phyloP scores from a whole-genome alignment of 1,140 invertebrate genomes.

The Panagrolaimus sp. region DNA sequence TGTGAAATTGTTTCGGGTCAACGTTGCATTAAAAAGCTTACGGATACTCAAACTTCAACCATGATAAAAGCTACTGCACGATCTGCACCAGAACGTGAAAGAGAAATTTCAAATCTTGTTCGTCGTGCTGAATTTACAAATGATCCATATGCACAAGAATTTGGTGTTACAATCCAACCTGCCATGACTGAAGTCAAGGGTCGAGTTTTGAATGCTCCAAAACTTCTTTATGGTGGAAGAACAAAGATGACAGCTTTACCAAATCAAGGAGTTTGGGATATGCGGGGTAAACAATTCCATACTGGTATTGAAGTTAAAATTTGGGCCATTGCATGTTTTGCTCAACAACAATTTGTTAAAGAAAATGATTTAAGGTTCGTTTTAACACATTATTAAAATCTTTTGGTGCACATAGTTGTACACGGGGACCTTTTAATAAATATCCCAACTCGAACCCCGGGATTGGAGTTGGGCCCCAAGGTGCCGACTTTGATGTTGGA shows the following conservation, averaged over 20 bases:
- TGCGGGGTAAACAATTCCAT: constrained; percentile 99
- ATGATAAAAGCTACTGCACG: constrained; percentile 99
- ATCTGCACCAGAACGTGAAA: constrained; percentile 91
- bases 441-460: no score
- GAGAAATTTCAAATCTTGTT: constrained; percentile 93
- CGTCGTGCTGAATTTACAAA: constrained; percentile 95
- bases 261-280: constrained; percentile 99
- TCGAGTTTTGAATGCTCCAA: constrained; percentile 88
- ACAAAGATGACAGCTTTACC: constrained; percentile 90
- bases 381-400: no score
- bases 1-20: constrained; percentile 98
- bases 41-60: constrained; percentile 99
- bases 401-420: no score
- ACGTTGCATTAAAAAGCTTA: constrained; percentile 97
- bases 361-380: constrained; percentile 83
- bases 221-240: constrained; percentile 97
- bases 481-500: no score
- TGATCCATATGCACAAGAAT: constrained; percentile 96
- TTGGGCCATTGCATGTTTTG: constrained; percentile 99
- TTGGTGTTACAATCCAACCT: constrained; percentile 90
- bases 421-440: no score
- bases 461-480: no score
- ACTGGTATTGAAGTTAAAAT: constrained; percentile 97
- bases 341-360: constrained; percentile 89
- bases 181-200: constrained; percentile 99